Evolutionary conservation across 2,797 vertebrate species (phyloP), one percentile per base, ranked within the genome.

Genomic region (Gymnodraco acuticeps): DNA sequence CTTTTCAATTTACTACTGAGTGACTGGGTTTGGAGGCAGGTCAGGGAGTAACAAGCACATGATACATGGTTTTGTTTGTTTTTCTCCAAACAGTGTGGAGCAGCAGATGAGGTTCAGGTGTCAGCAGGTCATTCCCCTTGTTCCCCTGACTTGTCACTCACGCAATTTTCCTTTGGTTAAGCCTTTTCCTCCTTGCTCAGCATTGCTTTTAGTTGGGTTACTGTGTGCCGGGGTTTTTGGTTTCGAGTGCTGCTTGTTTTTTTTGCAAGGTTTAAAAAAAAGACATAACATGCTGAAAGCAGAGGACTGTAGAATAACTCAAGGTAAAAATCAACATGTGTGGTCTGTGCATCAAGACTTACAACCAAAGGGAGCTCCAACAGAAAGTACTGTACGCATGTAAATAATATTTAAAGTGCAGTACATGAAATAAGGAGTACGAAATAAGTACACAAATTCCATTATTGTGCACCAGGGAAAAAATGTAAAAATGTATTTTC

Each of bases 321-420:
- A 16, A 11, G 20, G 20, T 27, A 27, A 27, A 48, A 15, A 46
- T 33, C 63, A 53, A 53, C 11, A 33, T 10, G 15, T 38, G 33
- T 61, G 17, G 11, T 60, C 9, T 13, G 1, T 47, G n/a, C 33
- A 11, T 2, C 3, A 23, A 66, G 31, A 46, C 54, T 31, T 23
- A 6, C 16, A 41, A 19, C 3, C 10, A 46, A 19, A 55, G 7
- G 23, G 38, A 61, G 23, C 13, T 60, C n/a, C 27, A 19, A 12
- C 47, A 64, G 1, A 48, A 70, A 64, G 43, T 43, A 54, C 27
- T 45, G 16, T 8, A 59, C n/a, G 41, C 31, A 55, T 81, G 66
- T 67, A 69, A 87, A 76, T 86, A 58, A 71, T 78, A 72, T 78
- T 38, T 58, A 77, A 79, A 84, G 27, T 38, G 61, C 66, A 51